Evolutionary conservation across 2,888 invertebrate species (phyloP).

Genomic region (Leucophenga maculata): DNA sequence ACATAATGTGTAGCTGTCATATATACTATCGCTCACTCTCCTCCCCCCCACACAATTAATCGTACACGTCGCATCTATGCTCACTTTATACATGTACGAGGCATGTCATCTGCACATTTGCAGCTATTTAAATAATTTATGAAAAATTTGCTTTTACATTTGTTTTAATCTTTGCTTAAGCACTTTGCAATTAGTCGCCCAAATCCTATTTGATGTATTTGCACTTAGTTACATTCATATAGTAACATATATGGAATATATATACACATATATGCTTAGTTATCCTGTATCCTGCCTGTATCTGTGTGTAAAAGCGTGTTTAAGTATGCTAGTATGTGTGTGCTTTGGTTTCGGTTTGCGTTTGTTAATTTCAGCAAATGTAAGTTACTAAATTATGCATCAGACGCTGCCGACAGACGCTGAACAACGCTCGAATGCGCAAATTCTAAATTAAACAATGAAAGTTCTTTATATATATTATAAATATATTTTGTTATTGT

Average conservation of each 20-base stretch:
- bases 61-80: neutral
- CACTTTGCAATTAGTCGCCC: conserved; percentile 70
- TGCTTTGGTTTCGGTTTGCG: conserved; percentile 24
- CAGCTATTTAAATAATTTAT: conserved; percentile 65
- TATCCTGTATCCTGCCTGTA: neutral
- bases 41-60: conserved; percentile 32
- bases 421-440: conserved; percentile 38
- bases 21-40: conserved; percentile 19
- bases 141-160: conserved; percentile 64
- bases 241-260: conserved; percentile 35
- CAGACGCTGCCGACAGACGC: conserved; percentile 45
- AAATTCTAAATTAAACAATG: conserved; percentile 34
- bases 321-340: conserved; percentile 25
- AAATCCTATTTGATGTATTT: conserved; percentile 58
- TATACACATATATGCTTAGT: conserved; percentile 20
- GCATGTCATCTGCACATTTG: conserved; percentile 5
- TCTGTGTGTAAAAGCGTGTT: neutral
- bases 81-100: neutral
- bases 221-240: neutral
- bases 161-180: conserved; percentile 68
- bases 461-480: neutral
- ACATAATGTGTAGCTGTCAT: conserved; percentile 30
- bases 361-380: conserved; percentile 64
- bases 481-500: too few species aligned
- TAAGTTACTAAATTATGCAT: conserved; percentile 60